These are phyloP conservation scores for Eretmochelys imbricata DNA, from an alignment of 2,113 vertebrate genomes.

Conservation along the genomic window DNA sequence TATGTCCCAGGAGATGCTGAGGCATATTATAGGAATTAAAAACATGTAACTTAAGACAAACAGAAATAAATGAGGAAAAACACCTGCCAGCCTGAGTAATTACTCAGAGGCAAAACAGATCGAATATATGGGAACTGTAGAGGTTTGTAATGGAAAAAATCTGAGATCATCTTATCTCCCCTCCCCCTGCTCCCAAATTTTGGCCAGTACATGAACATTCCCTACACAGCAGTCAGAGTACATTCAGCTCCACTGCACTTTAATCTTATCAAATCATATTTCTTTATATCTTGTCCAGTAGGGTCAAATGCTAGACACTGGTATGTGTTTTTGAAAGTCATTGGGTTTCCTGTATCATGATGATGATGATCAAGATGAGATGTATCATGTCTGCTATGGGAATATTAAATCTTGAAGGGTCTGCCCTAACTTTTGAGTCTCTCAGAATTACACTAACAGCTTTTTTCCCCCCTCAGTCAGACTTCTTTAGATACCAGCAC, in stretches of 20 bases:
- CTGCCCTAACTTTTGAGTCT: neutral
- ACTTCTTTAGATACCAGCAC: neutral
- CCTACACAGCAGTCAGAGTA: neutral
- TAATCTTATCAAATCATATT: neutral
- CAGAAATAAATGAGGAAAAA: constrained; percentile 15
- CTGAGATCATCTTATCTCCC: neutral
- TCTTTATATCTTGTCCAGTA: neutral
- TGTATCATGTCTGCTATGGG: constrained; percentile 40
- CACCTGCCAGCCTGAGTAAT: neutral
- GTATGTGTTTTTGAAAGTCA: constrained; percentile 20
- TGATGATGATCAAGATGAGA: neutral
- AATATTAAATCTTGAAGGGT: constrained; percentile 37
- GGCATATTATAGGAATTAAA: neutral
- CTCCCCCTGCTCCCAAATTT: neutral
- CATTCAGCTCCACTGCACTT: neutral
- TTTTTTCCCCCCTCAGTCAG: neutral
- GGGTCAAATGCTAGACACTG: neutral
- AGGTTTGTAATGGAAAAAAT: neutral
- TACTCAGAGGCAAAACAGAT: neutral
- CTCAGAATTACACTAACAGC: neutral
- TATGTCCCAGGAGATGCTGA: neutral
- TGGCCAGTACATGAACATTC: neutral
- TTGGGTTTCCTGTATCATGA: constrained; percentile 13
- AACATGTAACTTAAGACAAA: neutral
- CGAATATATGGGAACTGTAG: neutral